phyloP scores from a whole-genome alignment of 2,888 invertebrate genomes.

The Cheilosia vulpina region DNA sequence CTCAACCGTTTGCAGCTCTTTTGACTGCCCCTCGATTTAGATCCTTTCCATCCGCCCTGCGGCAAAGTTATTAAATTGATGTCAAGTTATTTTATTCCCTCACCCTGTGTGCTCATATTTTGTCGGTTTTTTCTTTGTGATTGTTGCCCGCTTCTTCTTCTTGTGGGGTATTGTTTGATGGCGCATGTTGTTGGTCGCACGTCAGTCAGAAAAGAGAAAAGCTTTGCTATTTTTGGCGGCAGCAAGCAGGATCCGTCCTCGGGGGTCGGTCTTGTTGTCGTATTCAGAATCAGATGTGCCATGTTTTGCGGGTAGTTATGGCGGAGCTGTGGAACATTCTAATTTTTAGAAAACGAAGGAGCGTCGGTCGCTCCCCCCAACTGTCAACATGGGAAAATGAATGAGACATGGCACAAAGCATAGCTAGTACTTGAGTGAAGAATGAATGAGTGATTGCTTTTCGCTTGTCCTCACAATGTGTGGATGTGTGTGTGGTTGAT shows the following conservation, averaged over 20 bases:
- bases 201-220: constrained; percentile 56
- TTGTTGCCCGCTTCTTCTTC: background rate
- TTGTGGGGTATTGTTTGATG: constrained; percentile 22
- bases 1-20: constrained; percentile 2
- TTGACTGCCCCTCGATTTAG: constrained; percentile 24
- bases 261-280: constrained; percentile 29
- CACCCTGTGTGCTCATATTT: constrained; percentile 21
- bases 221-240: constrained; percentile 60
- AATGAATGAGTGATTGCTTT: constrained; percentile 74
- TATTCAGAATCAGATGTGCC: constrained; percentile 34
- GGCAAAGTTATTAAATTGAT: constrained; percentile 68
- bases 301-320: constrained; percentile 27
- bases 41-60: constrained; percentile 36
- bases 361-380: constrained; percentile 16
- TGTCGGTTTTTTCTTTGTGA: background rate
- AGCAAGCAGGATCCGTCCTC: constrained; percentile 30
- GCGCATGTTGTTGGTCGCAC: constrained; percentile 65
- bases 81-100: constrained; percentile 69
- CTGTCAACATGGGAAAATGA: constrained; percentile 69
- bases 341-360: constrained; percentile 48
- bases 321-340: constrained; percentile 26
- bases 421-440: constrained; percentile 10
- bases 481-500: constrained; percentile 1
- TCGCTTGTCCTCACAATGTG: constrained; percentile 51
- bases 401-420: constrained; percentile 57